Base-by-base conservation (phyloP, 2,797 vertebrate genomes). In the Sebastes variabilis region DNA sequence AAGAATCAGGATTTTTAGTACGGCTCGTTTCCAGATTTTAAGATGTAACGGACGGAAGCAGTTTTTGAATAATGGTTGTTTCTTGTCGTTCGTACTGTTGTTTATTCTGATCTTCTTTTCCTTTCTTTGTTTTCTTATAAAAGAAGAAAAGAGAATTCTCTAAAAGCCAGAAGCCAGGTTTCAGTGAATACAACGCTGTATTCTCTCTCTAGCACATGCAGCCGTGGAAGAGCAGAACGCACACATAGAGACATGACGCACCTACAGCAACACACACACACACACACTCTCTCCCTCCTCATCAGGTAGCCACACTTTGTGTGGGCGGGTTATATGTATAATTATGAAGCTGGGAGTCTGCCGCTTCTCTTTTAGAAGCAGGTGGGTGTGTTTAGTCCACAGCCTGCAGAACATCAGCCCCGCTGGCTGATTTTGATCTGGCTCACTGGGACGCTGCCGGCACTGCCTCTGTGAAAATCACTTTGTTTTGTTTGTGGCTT, bases 1-100 rank as follows among this genome's bases (percentile, higher is more conserved):
- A 87, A 90, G 83, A 93, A 93, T 95, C 94, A 94, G 94, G 94
- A 93, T 81, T 93, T 94, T 93, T 93, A 91, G 87, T 93, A 89
- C 67, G 74, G 83, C 89, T 88, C 20, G 77, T 93, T 93, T 92
- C 81, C 90, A 86, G 84, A 87, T 90, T 92, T 93, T 88, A 89
- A 88, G 77, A 89, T 66, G 86, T 75, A 82, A 86, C 66, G 29
- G 62, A 91, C 80, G 58, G 82, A 89, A 90, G 79, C 89, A 66
- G 90, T 87, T 93, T 93, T 92, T 79, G 83, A 89, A 93, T 64
- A 75, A 64, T 59, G 30, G 80, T 87, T 4, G 64, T 78, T 80
- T 82, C 69, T 88, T 68, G 68, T 83, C 7, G 80, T 91, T 87
- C 64, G 76, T 91, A 68, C 71, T 82, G 54, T 80, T 85, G 79